Conservation (phyloP, 1,140 invertebrate genomes). For the Condylostylus longicornis region DNA sequence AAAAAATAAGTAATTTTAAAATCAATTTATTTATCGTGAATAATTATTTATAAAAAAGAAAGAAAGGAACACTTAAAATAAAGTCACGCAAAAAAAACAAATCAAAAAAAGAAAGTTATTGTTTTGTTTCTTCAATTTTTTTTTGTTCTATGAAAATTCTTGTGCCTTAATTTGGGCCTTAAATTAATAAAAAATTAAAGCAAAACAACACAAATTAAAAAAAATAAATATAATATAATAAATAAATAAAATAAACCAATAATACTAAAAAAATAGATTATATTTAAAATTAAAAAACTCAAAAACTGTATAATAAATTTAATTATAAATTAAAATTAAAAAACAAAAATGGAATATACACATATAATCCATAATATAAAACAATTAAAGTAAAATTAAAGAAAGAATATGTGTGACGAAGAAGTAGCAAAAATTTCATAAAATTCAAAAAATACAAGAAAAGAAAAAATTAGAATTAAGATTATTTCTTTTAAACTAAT, state of each 20-base stretch:
- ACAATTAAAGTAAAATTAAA: neutral
- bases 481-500: neutral
- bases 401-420: neutral
- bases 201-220: constrained; percentile 1
- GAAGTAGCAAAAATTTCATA: neutral
- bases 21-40: too few species aligned
- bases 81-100: too few species aligned
- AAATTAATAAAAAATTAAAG: neutral
- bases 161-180: neutral
- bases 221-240: neutral
- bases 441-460: neutral
- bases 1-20: too few species aligned
- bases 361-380: too few species aligned
- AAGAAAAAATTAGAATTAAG: neutral
- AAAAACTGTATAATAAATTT: neutral
- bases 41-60: too few species aligned
- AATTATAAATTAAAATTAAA: too few species aligned
- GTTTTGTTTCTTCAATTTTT: neutral
- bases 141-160: neutral
- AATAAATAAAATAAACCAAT: neutral
- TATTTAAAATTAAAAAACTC: neutral
- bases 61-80: too few species aligned
- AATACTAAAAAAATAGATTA: neutral
- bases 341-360: too few species aligned
- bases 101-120: neutral